Base-by-base conservation (phyloP, 92 coral and sea anemone species). In the Siderastrea siderea region DNA sequence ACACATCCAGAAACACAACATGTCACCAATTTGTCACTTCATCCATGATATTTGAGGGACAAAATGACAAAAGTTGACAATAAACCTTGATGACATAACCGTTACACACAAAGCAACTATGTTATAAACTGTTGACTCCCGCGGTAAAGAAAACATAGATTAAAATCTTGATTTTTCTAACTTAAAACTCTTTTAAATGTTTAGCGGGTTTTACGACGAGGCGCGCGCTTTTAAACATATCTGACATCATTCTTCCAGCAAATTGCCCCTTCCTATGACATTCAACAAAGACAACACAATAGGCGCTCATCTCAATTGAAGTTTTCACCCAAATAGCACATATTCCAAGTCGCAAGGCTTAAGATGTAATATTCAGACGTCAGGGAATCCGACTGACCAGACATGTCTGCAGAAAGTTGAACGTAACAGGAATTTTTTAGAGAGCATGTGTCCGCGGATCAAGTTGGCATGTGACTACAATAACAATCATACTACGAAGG, bases 381-480 rank as follows among this genome's bases (percentile, higher is more conserved):
- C 85, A 69, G 50, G 66, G 53, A 47, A 63, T 6, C 9, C 7
- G 0, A 3, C 7, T 3, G 26, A 26, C 77, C 69, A 82, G 86
- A 69, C 78, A 58, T 58, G 68, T 69, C 54, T 51, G 59, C 8
- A 6, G 13, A 53, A 50, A 58, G 48, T 15, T 48, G 45, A 78
- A 48, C 72, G n/a, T 26, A 49, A 9, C 14, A 47, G 47, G 44
- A 16, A 7, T 53, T 74, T 16, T 7, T n/a, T 38, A 8, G 3
- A 16, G 16, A 13, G 69, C 4, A 52, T 26, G 10, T 67, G 47
- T 60, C 52, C 74, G 60, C 50, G 52, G 4, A 73, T 72, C 81
- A 74, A n/a, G 47, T 51, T 84, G 72, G 72, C 80, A 84, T 60
- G n/a, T 58, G n/a, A 73, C 50, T 15, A 16, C 61, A 62, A 84